Base-by-base conservation (phyloP, 2,888 invertebrate species). In the Chrysopilus asiliformis region DNA sequence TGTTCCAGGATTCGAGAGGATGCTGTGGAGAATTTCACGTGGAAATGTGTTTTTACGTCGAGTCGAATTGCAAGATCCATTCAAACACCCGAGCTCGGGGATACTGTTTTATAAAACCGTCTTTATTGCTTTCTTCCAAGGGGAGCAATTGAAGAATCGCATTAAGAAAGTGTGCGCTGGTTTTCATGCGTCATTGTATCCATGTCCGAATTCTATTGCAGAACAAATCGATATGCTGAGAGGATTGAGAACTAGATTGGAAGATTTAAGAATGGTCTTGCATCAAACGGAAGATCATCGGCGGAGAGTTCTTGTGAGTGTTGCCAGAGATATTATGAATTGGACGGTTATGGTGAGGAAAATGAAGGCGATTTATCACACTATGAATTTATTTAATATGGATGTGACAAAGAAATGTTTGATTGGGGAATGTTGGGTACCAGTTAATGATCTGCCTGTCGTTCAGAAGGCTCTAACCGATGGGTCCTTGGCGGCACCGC, bases 101-200 rank as follows among this genome's bases (percentile, higher is more conserved):
- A 85, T 86, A 53, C 74, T 81, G 53, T 79, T 89, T 45, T 76
- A 76, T 68, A 93, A 93, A 66, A 80, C 82, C 3, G 91, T 90
- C 28, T 93, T 94, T 68, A 80, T 81, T 38, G 79, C 80, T 20
- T 82, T 82, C 69, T 82, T 82, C 70, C 83, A 91, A 82, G 93
- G 91, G 31, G 90, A 91, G 50, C 87, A 90, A 54, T 68, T 93
- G 37, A 90, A 89, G 65, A 75, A 77, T 1, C 76, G 87, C 46
- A 87, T 91, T 43, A 87, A 85, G 68, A 93, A 93, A 64, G 87
- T 93, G 29, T 91, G 90, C 67, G 80, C 85, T 46, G 91, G 91
- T 2, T 93, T 89, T 66, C 83, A 89, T 50, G 91, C 91, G 3
- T 86, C 87, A 4, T 67, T 91, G 43, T 93, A 93, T 66, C 89